Base-by-base conservation (phyloP, 2,888 invertebrate genomes). In the Tineola bisselliella region DNA sequence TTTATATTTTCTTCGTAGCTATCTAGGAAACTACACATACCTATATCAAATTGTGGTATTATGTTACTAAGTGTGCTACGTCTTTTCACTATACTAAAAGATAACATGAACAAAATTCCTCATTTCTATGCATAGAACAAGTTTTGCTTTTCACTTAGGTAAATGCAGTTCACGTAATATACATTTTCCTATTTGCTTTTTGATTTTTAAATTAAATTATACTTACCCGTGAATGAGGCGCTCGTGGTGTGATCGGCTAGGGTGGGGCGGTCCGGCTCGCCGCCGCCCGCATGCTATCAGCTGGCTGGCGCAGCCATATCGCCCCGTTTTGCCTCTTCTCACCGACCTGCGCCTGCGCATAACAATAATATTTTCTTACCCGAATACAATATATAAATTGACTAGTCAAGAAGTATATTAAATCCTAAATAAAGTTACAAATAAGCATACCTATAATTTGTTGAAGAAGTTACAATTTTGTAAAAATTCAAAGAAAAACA, bases 201-300 rank as follows among this genome's bases (percentile, higher is more conserved):
- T 38, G 3, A 2, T 38, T 6, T 38, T 38, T 6, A 38, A 10
- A 6, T 12, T 38, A 6, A 52, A 13, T 18, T 19, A 15, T 62
- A 66, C 66, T 66, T 73, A 86, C 86, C 86, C 84, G 84, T 84
- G 79, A 79, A 82, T 77, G 81, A 76, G 78, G 81, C 77, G 79
- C 73, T 81, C 84, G 84, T 86, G 71, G 72, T 83, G 77, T 76
- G 76, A 69, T 74, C 79, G 81, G 79, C 81, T 84, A 87, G 74
- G 83, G 83, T 74, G 80, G 81, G 81, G 84, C 84, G 84, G 86
- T 81, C 80, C 76, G 79, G 77, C 79, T 81, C 79, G 81, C 84
- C 80, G 87, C 83, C 81, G 84, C 81, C 81, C 80, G 84, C 83
- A 84, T 86, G 81, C 81, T 87, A 86, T 87, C 86, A 87, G 86